phyloP scores from a whole-genome alignment of 2,113 vertebrate genomes.

The Misgurnus mizolepis region DNA sequence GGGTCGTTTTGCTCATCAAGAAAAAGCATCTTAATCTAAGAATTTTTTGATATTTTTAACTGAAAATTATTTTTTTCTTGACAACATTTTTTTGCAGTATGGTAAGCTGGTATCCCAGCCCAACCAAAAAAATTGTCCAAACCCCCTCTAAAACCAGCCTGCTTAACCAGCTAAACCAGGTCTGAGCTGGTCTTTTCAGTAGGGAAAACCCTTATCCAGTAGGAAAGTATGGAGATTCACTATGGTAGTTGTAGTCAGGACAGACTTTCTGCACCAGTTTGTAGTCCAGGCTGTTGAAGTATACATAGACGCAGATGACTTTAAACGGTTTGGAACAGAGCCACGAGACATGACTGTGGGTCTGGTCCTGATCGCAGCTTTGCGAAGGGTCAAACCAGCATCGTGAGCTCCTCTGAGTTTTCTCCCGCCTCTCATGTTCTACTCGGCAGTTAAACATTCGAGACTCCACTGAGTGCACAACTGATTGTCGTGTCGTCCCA shows the following conservation, averaged over 20 bases:
- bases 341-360: constrained; percentile 97
- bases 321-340: constrained; percentile 99
- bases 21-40: too few relatives aligned
- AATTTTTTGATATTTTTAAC: too few relatives aligned
- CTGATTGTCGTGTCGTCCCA: constrained; percentile 84
- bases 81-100: too few relatives aligned
- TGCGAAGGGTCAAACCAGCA: constrained; percentile 97
- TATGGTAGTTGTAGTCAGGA: constrained; percentile 99
- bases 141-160: too few relatives aligned
- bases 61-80: too few relatives aligned
- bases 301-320: constrained; percentile 99
- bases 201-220: constrained; percentile 81
- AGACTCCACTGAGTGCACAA: constrained; percentile 95
- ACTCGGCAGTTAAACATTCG: constrained; percentile 99
- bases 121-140: too few relatives aligned
- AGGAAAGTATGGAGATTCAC: constrained; percentile 95
- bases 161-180: too few relatives aligned
- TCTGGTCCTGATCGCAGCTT: constrained; percentile 98
- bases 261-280: constrained; percentile 99
- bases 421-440: constrained; percentile 97
- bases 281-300: constrained; percentile 99
- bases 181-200: background rate
- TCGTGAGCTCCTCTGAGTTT: constrained; percentile 93
- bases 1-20: too few relatives aligned
- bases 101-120: too few relatives aligned